A percentile compares a stretch with the other conserved stretches of the same genome.
These are phyloP conservation scores for Manduca sexta DNA, from an alignment of 1,140 invertebrate genomes.

Conservation along the genomic window DNA sequence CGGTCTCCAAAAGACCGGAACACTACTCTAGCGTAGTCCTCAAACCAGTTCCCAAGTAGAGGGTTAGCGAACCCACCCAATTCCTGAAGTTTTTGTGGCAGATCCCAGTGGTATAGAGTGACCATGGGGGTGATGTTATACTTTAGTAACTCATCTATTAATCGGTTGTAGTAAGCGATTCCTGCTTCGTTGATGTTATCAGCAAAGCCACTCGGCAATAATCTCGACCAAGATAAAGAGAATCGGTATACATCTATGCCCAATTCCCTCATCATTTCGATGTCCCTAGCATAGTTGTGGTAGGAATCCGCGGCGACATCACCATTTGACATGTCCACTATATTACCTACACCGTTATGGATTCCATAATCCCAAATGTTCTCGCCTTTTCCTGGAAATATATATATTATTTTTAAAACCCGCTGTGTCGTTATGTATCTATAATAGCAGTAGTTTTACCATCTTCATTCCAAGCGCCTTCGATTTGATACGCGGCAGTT, in stretches of 20 bases:
- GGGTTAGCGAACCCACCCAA: constrained; percentile 35
- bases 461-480: constrained; percentile 57
- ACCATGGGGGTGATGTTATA: constrained; percentile 52
- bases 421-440: too few relatives aligned
- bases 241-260: constrained; percentile 68
- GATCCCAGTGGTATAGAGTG: constrained; percentile 39
- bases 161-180: constrained; percentile 72
- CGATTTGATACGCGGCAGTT: constrained; percentile 61
- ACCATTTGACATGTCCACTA: constrained; percentile 18
- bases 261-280: constrained; percentile 26
- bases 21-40: constrained; percentile 62
- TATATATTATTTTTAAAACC: not conserved
- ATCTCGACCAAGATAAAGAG: constrained; percentile 76
- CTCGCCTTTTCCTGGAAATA: constrained; percentile 59
- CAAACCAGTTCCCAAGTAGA: constrained; percentile 59
- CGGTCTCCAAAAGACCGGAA: constrained; percentile 65
- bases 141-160: constrained; percentile 62
- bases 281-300: constrained; percentile 25
- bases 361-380: constrained; percentile 63
- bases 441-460: constrained; percentile 15
- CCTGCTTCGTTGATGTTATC: constrained; percentile 65
- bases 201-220: constrained; percentile 69
- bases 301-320: constrained; percentile 25
- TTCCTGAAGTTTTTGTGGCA: constrained; percentile 34
- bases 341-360: constrained; percentile 10